phyloP scores from a whole-genome alignment of 2,113 vertebrate genomes.

The Solea solea region DNA sequence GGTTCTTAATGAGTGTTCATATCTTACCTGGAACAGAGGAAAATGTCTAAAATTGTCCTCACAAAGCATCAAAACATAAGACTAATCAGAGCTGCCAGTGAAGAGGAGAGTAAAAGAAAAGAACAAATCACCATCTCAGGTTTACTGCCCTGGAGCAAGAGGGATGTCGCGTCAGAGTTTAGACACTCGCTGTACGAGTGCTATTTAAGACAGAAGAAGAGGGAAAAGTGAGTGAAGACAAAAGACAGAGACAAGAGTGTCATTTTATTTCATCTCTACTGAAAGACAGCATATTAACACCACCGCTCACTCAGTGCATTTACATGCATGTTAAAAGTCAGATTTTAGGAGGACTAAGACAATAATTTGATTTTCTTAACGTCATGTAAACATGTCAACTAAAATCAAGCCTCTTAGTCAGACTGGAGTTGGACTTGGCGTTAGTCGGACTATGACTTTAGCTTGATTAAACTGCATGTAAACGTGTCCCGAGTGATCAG shows the following conservation, averaged over 20 bases:
- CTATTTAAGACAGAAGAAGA: constrained; percentile 39
- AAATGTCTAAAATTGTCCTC: constrained; percentile 15
- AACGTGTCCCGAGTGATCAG: constrained; percentile 12
- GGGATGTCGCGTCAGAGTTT: constrained; percentile 25
- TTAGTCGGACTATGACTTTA: too few species aligned
- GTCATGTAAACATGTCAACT: too few species aligned
- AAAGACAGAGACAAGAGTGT: constrained; percentile 47
- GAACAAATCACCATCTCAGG: constrained; percentile 37
- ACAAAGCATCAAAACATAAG: constrained; percentile 36
- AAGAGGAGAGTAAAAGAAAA: constrained; percentile 13
- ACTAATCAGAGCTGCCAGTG: constrained; percentile 25
- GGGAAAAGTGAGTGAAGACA: constrained; percentile 26
- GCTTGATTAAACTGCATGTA: too few species aligned
- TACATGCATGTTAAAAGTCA: too few species aligned
- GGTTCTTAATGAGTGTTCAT: constrained; percentile 17
- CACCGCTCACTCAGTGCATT: not conserved
- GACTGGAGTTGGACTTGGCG: too few species aligned
- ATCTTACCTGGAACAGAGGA: constrained; percentile 36
- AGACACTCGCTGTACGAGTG: not conserved
- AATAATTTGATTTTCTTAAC: too few species aligned
- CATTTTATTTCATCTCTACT: constrained; percentile 67
- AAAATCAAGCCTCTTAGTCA: too few species aligned
- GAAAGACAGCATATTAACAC: constrained; percentile 63
- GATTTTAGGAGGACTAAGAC: too few species aligned
- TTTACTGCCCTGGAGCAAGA: constrained; percentile 56